phyloP scores from a whole-genome alignment of 2,113 vertebrate genomes.

The Aspidoscelis tigris region DNA sequence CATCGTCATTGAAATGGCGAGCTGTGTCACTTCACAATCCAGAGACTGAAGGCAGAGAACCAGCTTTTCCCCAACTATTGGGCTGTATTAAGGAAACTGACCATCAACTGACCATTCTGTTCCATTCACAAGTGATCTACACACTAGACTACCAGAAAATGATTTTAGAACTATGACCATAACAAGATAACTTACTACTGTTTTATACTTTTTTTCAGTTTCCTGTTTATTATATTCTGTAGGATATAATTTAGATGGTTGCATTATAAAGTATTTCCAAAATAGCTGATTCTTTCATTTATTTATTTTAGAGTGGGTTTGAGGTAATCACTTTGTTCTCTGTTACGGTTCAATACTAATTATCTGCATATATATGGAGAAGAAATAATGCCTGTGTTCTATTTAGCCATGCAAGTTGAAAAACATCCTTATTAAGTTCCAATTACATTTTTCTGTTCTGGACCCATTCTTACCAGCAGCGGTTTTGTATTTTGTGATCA shows the following conservation, averaged over 20 bases:
- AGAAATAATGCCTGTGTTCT: slow-evolving; percentile 15
- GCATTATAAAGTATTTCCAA: slow-evolving; percentile 41
- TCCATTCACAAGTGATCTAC: too few relatives aligned
- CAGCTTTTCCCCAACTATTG: too few relatives aligned
- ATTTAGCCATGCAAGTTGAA: slow-evolving; percentile 30
- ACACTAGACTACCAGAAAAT: too few relatives aligned
- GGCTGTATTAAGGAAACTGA: too few relatives aligned
- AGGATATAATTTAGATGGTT: slow-evolving; percentile 45
- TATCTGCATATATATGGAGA: slow-evolving; percentile 11
- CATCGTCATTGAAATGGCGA: too few relatives aligned
- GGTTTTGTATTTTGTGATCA: slow-evolving; percentile 57
- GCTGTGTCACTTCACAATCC: too few relatives aligned
- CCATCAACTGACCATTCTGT: too few relatives aligned
- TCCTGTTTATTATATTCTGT: slow-evolving; percentile 53
- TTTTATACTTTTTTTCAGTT: slow-evolving; percentile 40
- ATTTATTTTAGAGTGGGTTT: slow-evolving; percentile 55
- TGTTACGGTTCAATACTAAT: neutral
- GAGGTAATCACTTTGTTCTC: neutral
- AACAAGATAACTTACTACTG: too few relatives aligned
- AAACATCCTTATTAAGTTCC: slow-evolving; percentile 28
- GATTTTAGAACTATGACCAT: too few relatives aligned
- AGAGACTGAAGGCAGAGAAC: too few relatives aligned
- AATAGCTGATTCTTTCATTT: slow-evolving; percentile 18
- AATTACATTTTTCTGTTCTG: slow-evolving; percentile 38
- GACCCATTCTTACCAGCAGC: slow-evolving; percentile 41